Evolutionary conservation across 2,797 vertebrate species (phyloP), one percentile per base, ranked within the genome.

Genomic region (Myoxocephalus aenaeus): DNA sequence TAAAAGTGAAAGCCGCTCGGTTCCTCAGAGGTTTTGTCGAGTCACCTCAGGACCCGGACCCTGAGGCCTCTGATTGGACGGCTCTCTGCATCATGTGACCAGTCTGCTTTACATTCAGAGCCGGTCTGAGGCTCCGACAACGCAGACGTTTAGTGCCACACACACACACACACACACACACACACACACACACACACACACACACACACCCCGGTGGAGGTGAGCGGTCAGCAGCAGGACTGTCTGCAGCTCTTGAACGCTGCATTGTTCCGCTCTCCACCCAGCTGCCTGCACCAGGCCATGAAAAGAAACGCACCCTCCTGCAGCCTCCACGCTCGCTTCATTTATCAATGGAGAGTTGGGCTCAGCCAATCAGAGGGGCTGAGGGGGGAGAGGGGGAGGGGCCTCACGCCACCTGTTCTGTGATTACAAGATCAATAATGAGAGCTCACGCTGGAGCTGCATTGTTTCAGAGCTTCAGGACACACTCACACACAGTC

Each of bases 361-460:
- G 36, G 66, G 50, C 64, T 71, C 50, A 13, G 58, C 87, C 81
- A 90, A 86, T 90, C 89, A 78, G 38, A 64, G 73, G 67, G 63
- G 54, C 50, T 17, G 44, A 29, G 36, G 68, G 70, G 59, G 59
- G 70, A n/a, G 20, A 0, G 69, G 32, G 56, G 36, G 4, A 1
- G 70, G 46, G 65, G 48, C 78, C 74, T 77, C 63, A 62, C 38
- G 87, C 91, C 92, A 94, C 92, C 93, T 93, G 92, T 83, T 83
- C 74, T 80, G 80, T 90, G 80, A 90, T 91, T 89, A 89, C 75
- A 59, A 75, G 82, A 90, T 91, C 86, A 90, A 92, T 92, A 91
- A 94, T 92, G 89, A 92, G 25, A 27, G 25, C 25, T 27, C 25
- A 27, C 25, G 25, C 25, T 32, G 3, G 29, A 32, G 29, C 29